Evolutionary conservation across 2,113 vertebrate species (phyloP).

Genomic region (Ceratotherium simum): DNA sequence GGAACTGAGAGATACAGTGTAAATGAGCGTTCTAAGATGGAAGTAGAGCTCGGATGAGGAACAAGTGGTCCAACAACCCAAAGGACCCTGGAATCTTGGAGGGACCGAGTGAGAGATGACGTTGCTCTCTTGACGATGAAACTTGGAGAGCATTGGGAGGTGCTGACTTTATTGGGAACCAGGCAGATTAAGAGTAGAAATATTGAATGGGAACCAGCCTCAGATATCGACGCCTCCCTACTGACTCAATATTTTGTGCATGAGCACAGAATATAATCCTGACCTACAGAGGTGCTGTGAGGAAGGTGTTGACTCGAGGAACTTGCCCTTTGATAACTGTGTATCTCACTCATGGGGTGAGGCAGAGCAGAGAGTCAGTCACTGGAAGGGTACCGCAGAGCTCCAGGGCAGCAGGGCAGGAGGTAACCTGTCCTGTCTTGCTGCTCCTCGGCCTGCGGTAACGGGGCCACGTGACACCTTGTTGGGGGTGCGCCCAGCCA

Average conservation of each 20-base stretch:
- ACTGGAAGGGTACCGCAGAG: background rate
- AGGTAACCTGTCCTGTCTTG: accelerated
- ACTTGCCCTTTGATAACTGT: background rate
- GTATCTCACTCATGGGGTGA: background rate
- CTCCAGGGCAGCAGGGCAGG: accelerated
- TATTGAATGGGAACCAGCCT: background rate
- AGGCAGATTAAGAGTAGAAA: background rate
- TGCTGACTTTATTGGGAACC: background rate
- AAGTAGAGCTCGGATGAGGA: background rate
- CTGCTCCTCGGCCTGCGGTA: background rate
- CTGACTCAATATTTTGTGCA: background rate
- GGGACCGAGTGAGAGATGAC: background rate
- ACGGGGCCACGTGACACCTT: accelerated
- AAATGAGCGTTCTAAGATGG: background rate
- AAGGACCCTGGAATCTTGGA: background rate
- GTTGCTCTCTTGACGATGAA: background rate
- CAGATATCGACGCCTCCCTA: background rate
- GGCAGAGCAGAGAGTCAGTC: background rate
- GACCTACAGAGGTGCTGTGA: accelerated
- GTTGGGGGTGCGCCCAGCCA: background rate
- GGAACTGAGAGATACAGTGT: background rate
- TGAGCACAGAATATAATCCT: accelerated
- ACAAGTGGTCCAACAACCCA: accelerated
- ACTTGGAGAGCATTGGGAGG: background rate
- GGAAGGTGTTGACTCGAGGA: background rate